Percentiles rank a stretch among this genome's conserved stretches.
These are phyloP conservation scores for Drosophila murphyi DNA, from an alignment of 1,140 invertebrate genomes.

Conservation along the genomic window DNA sequence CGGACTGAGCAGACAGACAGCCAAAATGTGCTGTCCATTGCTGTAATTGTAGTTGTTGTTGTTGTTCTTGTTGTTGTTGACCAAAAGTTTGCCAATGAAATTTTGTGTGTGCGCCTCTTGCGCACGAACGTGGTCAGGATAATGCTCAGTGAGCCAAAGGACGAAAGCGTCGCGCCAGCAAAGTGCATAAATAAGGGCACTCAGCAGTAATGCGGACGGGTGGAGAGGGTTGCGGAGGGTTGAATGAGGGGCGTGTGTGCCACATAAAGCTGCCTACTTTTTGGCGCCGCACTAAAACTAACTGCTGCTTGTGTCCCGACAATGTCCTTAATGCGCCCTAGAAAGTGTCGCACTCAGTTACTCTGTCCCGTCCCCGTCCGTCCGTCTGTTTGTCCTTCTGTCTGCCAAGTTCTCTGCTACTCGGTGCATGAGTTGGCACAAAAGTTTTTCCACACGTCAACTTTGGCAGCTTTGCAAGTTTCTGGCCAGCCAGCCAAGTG, in stretches of 20 bases:
- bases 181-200: slow-evolving; percentile 59
- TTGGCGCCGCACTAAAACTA: slow-evolving; percentile 35
- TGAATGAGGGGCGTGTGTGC: slow-evolving; percentile 5
- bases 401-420: slow-evolving; percentile 40
- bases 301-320: not conserved
- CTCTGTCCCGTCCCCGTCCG: not conserved
- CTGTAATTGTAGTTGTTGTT: not conserved
- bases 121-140: slow-evolving; percentile 10
- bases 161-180: slow-evolving; percentile 25
- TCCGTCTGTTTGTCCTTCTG: not conserved
- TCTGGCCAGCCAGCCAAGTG: slow-evolving; percentile 16
- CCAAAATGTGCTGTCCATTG: slow-evolving; percentile 1
- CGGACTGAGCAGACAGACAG: not conserved
- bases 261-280: slow-evolving; percentile 46
- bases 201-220: not conserved
- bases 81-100: slow-evolving; percentile 48
- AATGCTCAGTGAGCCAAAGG: slow-evolving; percentile 12
- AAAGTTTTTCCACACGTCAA: slow-evolving; percentile 49
- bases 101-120: slow-evolving; percentile 26
- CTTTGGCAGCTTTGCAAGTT: slow-evolving; percentile 19
- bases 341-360: slow-evolving; percentile 36
- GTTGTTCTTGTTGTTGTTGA: not conserved
- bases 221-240: not conserved
- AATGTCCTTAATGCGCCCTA: slow-evolving; percentile 25
- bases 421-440: slow-evolving; percentile 42